phyloP scores from a whole-genome alignment of 1,140 invertebrate genomes.

The Apis laboriosa region DNA sequence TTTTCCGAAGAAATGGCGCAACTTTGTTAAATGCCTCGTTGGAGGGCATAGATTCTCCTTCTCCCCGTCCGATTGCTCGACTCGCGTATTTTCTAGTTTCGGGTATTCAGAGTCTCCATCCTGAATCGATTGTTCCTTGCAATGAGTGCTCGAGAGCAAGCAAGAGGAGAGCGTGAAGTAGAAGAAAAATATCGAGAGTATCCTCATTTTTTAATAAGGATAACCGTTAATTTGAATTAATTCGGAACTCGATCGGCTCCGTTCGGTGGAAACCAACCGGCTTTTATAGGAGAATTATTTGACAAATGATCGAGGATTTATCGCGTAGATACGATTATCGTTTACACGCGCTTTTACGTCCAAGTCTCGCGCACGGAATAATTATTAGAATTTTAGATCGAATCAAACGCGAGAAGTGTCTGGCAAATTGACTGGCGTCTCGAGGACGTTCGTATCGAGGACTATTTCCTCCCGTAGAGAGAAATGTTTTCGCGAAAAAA shows the following conservation, averaged over 20 bases:
- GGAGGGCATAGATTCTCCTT: neutral
- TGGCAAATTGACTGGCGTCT: neutral
- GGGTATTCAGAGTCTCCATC: neutral
- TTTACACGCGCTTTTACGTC: slow-evolving; percentile 11
- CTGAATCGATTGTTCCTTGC: neutral
- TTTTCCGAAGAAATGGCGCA: neutral
- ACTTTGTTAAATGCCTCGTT: neutral
- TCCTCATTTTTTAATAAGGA: neutral
- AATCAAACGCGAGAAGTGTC: slow-evolving; percentile 20
- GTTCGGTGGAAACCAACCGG: neutral
- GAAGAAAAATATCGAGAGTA: neutral
- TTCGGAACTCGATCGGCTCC: neutral
- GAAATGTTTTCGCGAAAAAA: too few species aligned
- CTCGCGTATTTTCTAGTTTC: neutral
- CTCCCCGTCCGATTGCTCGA: neutral
- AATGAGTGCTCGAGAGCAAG: neutral
- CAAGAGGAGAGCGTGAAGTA: neutral
- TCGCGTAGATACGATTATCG: slow-evolving; percentile 10
- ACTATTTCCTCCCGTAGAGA: too few species aligned
- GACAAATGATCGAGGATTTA: neutral
- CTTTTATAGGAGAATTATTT: neutral
- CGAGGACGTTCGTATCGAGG: neutral
- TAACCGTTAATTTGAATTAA: neutral
- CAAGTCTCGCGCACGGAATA: too few species aligned
- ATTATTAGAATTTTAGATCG: neutral